Evolutionary conservation across 2,888 invertebrate genomes (phyloP).

Genomic region (Cheilosia variabilis): DNA sequence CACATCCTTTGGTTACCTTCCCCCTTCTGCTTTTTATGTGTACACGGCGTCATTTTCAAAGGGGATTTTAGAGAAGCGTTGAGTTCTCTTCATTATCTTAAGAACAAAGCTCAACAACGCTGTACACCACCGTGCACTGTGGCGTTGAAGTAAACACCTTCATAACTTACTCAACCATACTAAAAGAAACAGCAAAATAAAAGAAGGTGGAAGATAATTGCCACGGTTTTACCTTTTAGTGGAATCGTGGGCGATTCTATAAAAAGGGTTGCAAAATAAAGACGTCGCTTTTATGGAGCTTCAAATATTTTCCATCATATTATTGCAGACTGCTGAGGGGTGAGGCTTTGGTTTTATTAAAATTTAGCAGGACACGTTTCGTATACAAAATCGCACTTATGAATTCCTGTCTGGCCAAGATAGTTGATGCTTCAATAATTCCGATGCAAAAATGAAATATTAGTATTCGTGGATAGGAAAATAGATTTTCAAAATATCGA

Average conservation of each 20-base stretch:
- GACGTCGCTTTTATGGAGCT: conserved; percentile 55
- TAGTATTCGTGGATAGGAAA: too few species aligned
- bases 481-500: too few species aligned
- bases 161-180: conserved; percentile 56
- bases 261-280: conserved; percentile 63
- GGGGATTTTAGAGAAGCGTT: conserved; percentile 20
- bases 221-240: conserved; percentile 39
- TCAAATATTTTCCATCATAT: conserved; percentile 56
- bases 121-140: conserved; percentile 8
- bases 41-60: conserved; percentile 34
- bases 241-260: conserved; percentile 51
- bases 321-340: not conserved
- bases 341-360: conserved; percentile 25
- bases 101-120: conserved; percentile 37
- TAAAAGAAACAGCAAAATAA: conserved; percentile 1
- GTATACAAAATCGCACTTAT: not conserved
- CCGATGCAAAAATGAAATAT: too few species aligned
- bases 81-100: conserved; percentile 59
- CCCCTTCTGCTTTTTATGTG: too few species aligned
- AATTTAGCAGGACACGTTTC: conserved; percentile 16
- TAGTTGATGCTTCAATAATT: too few species aligned
- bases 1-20: not conserved
- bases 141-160: conserved; percentile 60
- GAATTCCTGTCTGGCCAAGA: not conserved
- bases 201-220: conserved; percentile 54